Evolutionary conservation across 2,113 vertebrate species (phyloP), one percentile per base, ranked within the genome.

Genomic region (Poeciliopsis turrubarensis): DNA sequence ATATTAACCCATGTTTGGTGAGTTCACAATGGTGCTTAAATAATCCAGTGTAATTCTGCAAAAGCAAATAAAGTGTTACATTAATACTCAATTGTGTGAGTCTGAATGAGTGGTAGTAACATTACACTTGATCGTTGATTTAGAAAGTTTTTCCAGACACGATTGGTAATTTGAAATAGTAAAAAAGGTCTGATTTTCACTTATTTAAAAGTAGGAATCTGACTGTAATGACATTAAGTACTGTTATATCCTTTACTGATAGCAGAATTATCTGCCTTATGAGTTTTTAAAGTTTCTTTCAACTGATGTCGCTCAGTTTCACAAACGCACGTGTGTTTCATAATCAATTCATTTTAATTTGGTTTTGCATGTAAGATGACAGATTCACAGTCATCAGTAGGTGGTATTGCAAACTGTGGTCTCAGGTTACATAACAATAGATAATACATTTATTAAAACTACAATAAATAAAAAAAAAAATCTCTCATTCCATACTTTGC

Each of bases 391-490:
- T 22, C 22, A 25, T 13, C 32, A 47, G 31, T 5, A 2, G 8
- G 2, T 54, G 5, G 12, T 54, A 29, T 10, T 51, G 19, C 17
- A 2, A 30, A n/a, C 14, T 39, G 7, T 10, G 19, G 17, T 26
- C 8, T 70, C 7, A 22, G 8, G 27, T 29, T 12, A 22, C 15
- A 25, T 34, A 27, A 64, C 17, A 0, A 2, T 13, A 62, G 67
- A 51, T 2, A 31, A 8, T 27, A 26, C 17, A 65, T 27, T 37
- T 31, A 76, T 68, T 68, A n/a, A 66, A 65, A 3, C 60, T 75
- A 30, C 37, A 88, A 86, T 88, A 84, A 87, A 80, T 89, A 0
- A 57, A n/a, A n/a, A 29, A 29, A 15, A 81, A 80, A 65, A 70
- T 61, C 7, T 57, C 73, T 81, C 75, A 84, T 84, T 85, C 73